Evolutionary conservation across 1,140 invertebrate species (phyloP).

Genomic region (Sinonovacula constricta): DNA sequence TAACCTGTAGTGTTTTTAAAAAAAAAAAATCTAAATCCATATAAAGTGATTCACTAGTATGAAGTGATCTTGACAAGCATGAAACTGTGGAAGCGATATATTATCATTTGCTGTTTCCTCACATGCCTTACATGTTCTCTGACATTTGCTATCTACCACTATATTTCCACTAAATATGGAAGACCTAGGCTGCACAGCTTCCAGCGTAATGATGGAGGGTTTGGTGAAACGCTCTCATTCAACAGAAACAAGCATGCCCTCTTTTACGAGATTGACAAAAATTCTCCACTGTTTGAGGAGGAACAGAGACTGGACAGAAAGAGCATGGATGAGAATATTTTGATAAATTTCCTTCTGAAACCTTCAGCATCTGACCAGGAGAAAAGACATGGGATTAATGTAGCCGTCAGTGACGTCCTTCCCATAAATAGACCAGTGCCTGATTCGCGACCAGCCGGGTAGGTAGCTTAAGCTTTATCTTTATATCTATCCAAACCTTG

Average conservation of each 20-base stretch:
- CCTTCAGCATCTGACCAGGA: not conserved
- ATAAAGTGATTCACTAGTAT: no score
- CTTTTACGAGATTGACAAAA: constrained; percentile 36
- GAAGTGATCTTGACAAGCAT: no score
- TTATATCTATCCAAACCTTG: no score
- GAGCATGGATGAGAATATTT: not conserved
- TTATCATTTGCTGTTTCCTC: not conserved
- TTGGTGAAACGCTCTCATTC: constrained; percentile 18
- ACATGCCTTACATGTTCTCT: not conserved
- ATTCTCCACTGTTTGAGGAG: constrained; percentile 31
- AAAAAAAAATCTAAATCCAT: no score
- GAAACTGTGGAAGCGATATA: constrained; percentile 42
- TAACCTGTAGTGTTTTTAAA: no score
- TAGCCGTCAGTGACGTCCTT: constrained; percentile 34
- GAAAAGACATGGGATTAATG: constrained; percentile 23
- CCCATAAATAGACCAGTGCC: constrained; percentile 44
- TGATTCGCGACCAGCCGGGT: constrained; percentile 45
- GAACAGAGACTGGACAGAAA: not conserved
- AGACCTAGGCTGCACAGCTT: not conserved
- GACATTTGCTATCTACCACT: constrained; percentile 21
- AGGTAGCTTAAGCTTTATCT: no score
- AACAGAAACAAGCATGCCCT: constrained; percentile 34
- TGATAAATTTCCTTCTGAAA: not conserved
- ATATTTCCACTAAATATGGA: constrained; percentile 24
- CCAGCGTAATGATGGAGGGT: not conserved